Conservation (phyloP, 35 echinoderm and acorn worm genomes). For the Ophiothrix spiculata region DNA sequence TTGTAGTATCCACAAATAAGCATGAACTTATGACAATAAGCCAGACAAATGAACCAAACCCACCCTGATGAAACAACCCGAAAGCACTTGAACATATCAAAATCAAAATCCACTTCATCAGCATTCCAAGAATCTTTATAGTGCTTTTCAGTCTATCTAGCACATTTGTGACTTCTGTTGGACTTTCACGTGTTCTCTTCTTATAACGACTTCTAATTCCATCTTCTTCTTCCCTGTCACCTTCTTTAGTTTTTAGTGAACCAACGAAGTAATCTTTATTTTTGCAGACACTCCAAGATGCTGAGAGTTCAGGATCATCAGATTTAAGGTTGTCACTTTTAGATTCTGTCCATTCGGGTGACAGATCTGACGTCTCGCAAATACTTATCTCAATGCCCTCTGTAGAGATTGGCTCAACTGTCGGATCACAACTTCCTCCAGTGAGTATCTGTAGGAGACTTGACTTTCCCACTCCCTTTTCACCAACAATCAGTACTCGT, state of each 20-base stretch:
- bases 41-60: background rate
- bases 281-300: slow-evolving; percentile 28
- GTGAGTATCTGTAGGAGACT: slow-evolving; percentile 17
- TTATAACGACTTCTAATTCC: no score
- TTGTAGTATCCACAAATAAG: background rate
- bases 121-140: no score
- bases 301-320: slow-evolving; percentile 15
- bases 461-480: slow-evolving; percentile 32
- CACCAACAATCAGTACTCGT: slow-evolving; percentile 18
- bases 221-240: background rate
- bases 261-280: background rate
- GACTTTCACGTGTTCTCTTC: background rate
- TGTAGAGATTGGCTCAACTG: background rate
- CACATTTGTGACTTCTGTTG: background rate
- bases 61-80: background rate
- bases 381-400: slow-evolving; percentile 27
- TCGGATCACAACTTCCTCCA: slow-evolving; percentile 14
- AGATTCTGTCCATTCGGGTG: background rate
- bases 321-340: background rate
- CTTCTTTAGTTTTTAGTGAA: background rate
- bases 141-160: background rate
- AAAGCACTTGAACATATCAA: background rate
- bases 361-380: slow-evolving; percentile 20
- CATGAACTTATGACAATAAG: background rate
- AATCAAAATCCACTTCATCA: background rate